These are phyloP conservation scores for Ctenomys sociabilis DNA, from an alignment of 2,113 vertebrate genomes.

Conservation along the genomic window DNA sequence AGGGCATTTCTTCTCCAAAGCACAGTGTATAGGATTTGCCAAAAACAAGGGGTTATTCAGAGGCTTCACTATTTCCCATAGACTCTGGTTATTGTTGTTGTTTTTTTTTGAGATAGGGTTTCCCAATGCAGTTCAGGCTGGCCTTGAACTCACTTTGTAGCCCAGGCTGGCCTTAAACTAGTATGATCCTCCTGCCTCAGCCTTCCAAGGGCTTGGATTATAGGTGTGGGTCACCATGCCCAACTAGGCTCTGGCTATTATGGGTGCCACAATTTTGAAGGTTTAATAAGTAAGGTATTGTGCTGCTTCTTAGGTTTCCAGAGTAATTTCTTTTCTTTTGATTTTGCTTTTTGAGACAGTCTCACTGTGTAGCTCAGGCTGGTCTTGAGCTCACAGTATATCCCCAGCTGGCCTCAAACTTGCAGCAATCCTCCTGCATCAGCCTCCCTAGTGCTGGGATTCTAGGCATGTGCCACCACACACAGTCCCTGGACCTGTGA, in stretches of 20 bases:
- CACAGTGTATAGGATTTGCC: not conserved
- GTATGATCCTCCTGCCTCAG: not conserved
- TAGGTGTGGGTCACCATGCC: too few relatives aligned
- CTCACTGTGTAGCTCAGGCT: not conserved
- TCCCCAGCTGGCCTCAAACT: not conserved
- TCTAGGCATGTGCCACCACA: not conserved
- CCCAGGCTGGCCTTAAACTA: not conserved
- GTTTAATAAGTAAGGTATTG: not conserved
- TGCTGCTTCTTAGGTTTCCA: not conserved
- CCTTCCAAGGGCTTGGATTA: not conserved
- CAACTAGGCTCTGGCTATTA: not conserved
- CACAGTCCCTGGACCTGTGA: not conserved
- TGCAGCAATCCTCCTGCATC: not conserved
- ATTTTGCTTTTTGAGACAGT: not conserved
- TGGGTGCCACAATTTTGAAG: slow-evolving; percentile 24
- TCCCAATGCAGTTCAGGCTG: not conserved
- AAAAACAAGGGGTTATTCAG: not conserved
- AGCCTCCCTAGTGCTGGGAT: not conserved
- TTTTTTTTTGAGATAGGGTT: not conserved
- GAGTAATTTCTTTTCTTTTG: not conserved
- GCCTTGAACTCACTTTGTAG: not conserved
- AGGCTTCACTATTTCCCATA: not conserved
- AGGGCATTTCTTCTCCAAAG: not conserved
- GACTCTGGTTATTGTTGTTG: not conserved
- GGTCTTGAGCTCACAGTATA: not conserved